Conservation (phyloP, 53 echinoderm and acorn worm species). For the Crossaster papposus region DNA sequence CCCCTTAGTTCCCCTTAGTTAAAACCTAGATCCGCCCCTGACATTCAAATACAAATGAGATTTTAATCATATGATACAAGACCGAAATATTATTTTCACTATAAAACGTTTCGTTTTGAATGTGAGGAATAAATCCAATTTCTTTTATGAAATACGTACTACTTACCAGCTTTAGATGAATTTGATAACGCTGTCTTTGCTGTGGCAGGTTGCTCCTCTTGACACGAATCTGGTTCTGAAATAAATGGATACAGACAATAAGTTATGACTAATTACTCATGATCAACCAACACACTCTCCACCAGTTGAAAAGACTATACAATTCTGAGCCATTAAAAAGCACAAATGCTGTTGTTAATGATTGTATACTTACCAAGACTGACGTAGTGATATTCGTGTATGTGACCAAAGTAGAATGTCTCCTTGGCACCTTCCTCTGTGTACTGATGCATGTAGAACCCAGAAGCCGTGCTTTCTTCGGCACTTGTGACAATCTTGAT, state of each 20-base stretch:
- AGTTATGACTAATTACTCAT: not conserved
- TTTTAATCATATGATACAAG: not conserved
- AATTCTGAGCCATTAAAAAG: not conserved
- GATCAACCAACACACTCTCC: constrained; percentile 5
- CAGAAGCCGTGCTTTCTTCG: constrained; percentile 19
- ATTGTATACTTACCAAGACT: constrained; percentile 49
- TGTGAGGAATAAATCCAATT: not conserved
- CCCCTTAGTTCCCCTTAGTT: no score
- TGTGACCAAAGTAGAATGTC: constrained; percentile 54
- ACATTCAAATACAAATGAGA: not conserved
- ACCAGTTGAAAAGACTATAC: not conserved
- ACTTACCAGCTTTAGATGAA: not conserved
- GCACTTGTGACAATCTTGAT: constrained; percentile 51
- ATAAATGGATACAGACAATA: not conserved
- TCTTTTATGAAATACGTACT: not conserved
- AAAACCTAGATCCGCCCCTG: not conserved
- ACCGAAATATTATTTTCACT: not conserved
- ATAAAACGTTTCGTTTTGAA: not conserved
- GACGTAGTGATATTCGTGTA: constrained; percentile 46
- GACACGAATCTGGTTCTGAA: not conserved
- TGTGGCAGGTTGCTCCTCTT: constrained; percentile 1
- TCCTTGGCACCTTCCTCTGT: constrained; percentile 36
- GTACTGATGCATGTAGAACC: constrained; percentile 24
- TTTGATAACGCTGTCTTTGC: not conserved
- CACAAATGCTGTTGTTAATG: not conserved